Percentiles rank a stretch among this genome's conserved stretches.
phyloP scores from a whole-genome alignment of 2,113 vertebrate species.

The Strix aluco region DNA sequence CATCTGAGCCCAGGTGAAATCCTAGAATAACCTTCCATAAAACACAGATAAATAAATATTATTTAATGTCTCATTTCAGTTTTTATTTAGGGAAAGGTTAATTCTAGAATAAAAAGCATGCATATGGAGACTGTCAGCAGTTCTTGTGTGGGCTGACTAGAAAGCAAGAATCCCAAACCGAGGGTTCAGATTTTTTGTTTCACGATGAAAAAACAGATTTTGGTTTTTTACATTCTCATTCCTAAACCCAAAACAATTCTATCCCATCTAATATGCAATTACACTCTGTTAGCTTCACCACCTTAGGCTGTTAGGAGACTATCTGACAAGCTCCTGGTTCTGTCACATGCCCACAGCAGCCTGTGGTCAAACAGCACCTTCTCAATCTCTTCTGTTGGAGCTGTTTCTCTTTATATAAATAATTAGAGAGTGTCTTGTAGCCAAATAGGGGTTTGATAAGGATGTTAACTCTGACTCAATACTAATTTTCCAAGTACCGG shows the following conservation, averaged over 20 bases:
- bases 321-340: not conserved
- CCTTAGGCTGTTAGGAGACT: not conserved
- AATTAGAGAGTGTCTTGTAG: not conserved
- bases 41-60: not conserved
- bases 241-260: not conserved
- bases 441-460: not conserved
- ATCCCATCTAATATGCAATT: not conserved
- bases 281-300: not conserved
- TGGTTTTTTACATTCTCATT: not conserved
- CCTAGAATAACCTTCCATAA: not conserved
- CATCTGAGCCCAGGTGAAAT: not conserved
- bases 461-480: not conserved
- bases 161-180: not conserved
- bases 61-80: not conserved
- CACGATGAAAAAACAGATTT: fast-evolving
- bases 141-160: not conserved
- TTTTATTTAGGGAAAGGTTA: not conserved
- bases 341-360: not conserved
- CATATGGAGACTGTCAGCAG: not conserved
- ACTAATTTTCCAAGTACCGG: not conserved
- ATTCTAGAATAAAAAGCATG: not conserved
- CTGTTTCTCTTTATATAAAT: not conserved
- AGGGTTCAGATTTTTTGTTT: not conserved
- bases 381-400: not conserved
- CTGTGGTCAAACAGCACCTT: not conserved